These are phyloP conservation scores for Antrozous pallidus DNA, from an alignment of 2,797 vertebrate genomes.

Conservation along the genomic window DNA sequence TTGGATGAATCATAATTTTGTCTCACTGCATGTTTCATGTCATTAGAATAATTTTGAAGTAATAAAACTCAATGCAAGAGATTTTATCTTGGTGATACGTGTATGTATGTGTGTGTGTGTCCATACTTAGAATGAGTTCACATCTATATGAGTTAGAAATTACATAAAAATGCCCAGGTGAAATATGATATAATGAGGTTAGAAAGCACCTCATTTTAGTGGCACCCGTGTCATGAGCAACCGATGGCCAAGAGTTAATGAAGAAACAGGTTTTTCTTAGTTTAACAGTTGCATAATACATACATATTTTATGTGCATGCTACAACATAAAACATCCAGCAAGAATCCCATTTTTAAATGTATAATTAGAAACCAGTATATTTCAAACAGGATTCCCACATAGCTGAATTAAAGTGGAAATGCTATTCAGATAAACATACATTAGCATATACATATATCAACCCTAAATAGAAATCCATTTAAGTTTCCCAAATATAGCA, in stretches of 20 bases:
- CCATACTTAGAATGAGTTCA: neutral
- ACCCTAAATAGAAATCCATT: conserved; percentile 51
- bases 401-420: neutral
- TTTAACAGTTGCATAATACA: neutral
- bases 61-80: neutral
- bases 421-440: neutral
- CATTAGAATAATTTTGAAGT: neutral
- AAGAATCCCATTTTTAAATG: neutral
- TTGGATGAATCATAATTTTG: neutral
- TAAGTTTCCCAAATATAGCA: conserved; percentile 33
- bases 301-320: neutral
- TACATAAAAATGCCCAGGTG: neutral
- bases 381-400: conserved; percentile 25
- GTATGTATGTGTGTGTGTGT: neutral
- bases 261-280: neutral
- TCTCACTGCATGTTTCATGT: neutral
- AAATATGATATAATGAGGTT: neutral
- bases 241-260: neutral
- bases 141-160: neutral
- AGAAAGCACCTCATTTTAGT: neutral
- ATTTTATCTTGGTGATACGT: neutral
- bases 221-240: neutral
- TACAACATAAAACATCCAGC: neutral
- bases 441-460: neutral
- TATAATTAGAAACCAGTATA: conserved; percentile 2